A percentile compares a stretch with the other conserved stretches of the same genome.
These are phyloP conservation scores for Brachypalpus laphriformis DNA, from an alignment of 2,888 invertebrate species.

Conservation along the genomic window DNA sequence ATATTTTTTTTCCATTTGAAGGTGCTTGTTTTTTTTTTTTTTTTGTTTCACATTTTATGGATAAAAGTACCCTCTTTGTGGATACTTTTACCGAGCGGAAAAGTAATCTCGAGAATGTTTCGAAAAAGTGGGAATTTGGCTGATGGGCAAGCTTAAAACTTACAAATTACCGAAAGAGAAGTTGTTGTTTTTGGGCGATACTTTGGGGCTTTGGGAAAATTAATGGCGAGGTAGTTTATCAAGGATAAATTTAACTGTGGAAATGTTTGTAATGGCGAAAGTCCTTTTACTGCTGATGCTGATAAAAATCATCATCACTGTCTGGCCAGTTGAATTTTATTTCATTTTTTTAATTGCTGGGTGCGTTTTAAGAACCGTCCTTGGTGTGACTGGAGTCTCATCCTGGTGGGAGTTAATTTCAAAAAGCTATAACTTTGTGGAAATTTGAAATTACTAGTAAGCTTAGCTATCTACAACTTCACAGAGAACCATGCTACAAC, in stretches of 20 bases:
- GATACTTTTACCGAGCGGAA: slow-evolving; percentile 7
- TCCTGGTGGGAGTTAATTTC: neutral
- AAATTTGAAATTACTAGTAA: neutral
- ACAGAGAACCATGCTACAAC: too few species aligned
- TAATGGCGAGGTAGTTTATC: slow-evolving; percentile 43
- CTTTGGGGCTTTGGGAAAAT: slow-evolving; percentile 20
- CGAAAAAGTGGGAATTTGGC: slow-evolving; percentile 13
- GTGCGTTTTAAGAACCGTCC: neutral
- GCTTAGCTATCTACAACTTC: too few species aligned
- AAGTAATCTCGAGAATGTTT: slow-evolving; percentile 44
- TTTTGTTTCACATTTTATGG: neutral
- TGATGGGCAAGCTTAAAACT: slow-evolving; percentile 47
- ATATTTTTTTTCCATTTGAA: slow-evolving; percentile 20
- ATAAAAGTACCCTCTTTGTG: slow-evolving; percentile 16
- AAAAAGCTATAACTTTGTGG: too few species aligned
- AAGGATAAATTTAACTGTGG: slow-evolving; percentile 24
- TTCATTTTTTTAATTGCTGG: neutral
- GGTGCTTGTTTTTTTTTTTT: neutral
- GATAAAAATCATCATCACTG: neutral
- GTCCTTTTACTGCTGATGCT: neutral
- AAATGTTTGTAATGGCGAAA: neutral
- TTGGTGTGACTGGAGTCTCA: neutral
- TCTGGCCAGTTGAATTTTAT: neutral
- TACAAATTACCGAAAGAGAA: slow-evolving; percentile 29
- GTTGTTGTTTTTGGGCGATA: slow-evolving; percentile 21